phyloP scores from a whole-genome alignment of 2,113 vertebrate species.

The Cochlearius cochlearius region DNA sequence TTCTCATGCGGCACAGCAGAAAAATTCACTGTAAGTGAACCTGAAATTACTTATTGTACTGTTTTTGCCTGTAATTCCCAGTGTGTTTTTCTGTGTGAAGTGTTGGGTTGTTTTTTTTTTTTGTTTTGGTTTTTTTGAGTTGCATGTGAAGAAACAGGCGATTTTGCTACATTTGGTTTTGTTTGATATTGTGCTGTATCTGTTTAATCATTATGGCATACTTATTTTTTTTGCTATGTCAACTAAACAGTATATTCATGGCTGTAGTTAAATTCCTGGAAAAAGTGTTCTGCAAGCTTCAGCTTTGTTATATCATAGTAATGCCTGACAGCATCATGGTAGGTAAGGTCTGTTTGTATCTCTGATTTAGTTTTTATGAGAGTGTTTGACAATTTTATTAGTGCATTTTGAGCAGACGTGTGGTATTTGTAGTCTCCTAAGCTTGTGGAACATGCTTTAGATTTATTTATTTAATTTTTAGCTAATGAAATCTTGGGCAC shows the following conservation, averaged over 20 bases:
- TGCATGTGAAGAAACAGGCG: conserved; percentile 29
- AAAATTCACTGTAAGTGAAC: conserved; percentile 75
- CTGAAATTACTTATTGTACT: conserved; percentile 40
- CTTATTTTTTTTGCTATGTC: neutral
- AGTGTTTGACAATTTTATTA: neutral
- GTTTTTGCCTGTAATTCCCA: conserved; percentile 19
- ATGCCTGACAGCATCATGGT: neutral
- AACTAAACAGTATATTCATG: neutral
- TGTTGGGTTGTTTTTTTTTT: neutral
- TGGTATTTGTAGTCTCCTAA: neutral
- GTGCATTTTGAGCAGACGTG: neutral
- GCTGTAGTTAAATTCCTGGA: neutral
- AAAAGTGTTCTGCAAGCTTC: neutral
- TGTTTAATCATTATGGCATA: neutral
- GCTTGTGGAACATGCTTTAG: neutral
- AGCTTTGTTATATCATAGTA: neutral
- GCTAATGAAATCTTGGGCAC: neutral
- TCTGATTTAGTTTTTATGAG: neutral
- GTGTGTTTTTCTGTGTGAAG: conserved; percentile 34
- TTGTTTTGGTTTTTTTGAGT: neutral
- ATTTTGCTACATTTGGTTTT: neutral
- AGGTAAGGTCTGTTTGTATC: neutral
- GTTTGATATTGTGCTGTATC: conserved; percentile 1
- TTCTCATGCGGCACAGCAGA: conserved; percentile 73
- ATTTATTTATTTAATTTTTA: neutral